Evolutionary conservation across 2,113 vertebrate genomes (phyloP), one percentile per base, ranked within the genome.

Genomic region (Centropus unirufus): DNA sequence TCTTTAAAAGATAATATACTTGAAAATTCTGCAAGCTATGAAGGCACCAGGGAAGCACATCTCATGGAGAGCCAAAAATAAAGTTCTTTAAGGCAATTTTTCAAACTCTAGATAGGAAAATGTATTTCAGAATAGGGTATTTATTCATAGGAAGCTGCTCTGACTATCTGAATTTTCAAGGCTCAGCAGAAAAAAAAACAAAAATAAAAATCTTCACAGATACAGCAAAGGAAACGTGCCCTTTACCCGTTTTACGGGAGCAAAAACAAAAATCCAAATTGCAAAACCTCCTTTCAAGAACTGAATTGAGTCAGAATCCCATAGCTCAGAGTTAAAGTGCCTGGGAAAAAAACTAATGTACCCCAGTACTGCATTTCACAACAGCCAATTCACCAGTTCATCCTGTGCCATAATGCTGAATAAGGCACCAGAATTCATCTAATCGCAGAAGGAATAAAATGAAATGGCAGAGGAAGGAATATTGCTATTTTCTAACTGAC

Each of bases 361-460:
- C 15, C 69, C 9, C 67, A 42, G 55, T 42, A 83, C 0, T 68
- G 12, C 32, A 85, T 57, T 77, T 88, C 63, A 57, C 0, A 0
- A 51, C 19, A n/a, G 59, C 47, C 26, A 49, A 55, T 76, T 87
- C 29, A 74, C 26, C 32, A 86, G 63, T 10, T 90, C 8, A 5
- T 55, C 55, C 69, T 75, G 26, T 0, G 1, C 8, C 77, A 61
- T 5, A 58, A 36, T 2, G 12, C 51, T 83, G 47, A 87, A 0
- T 8, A 82, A 58, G 72, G 69, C n/a, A 64, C 6, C 8, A 40
- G 47, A 57, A 83, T 88, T 85, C 32, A 79, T 47, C 29, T 63
- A 36, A 73, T 7, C 6, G 1, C 32, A 55, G 39, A 69, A 85
- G 26, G 29, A 91, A 59, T 67, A 79, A 88, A 94, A 87, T 44